Evolutionary conservation across 2,888 invertebrate genomes (phyloP).

Genomic region (Autographa gamma): DNA sequence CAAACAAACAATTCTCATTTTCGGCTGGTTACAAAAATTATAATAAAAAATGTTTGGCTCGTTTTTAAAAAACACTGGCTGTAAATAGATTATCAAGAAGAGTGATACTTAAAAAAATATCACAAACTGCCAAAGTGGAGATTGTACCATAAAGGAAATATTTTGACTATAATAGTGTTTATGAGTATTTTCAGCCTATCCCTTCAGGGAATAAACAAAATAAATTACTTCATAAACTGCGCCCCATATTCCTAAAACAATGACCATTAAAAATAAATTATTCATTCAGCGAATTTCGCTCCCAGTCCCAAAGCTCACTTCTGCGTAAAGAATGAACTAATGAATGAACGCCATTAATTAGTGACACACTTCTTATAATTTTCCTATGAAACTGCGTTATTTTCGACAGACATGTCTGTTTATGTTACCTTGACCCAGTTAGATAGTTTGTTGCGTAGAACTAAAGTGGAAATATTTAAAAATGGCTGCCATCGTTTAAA

Average conservation of each 20-base stretch:
- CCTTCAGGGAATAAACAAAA: neutral
- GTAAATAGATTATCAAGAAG: too few relatives aligned
- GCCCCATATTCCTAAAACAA: neutral
- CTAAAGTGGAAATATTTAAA: constrained; percentile 17
- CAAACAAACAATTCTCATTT: neutral
- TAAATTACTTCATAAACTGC: constrained; percentile 9
- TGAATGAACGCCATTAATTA: constrained; percentile 53
- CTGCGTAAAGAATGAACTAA: constrained; percentile 43
- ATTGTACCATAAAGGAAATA: neutral
- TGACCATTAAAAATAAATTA: neutral
- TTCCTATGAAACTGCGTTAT: constrained; percentile 35
- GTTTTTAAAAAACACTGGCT: too few relatives aligned
- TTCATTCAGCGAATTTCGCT: constrained; percentile 36
- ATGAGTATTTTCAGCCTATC: neutral
- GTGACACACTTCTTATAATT: constrained; percentile 19
- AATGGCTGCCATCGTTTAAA: constrained; percentile 13
- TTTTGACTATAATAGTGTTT: neutral
- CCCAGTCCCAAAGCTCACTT: constrained; percentile 28
- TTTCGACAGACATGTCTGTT: constrained; percentile 44
- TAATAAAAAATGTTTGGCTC: too few relatives aligned
- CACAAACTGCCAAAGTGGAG: too few relatives aligned
- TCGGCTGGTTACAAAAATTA: neutral
- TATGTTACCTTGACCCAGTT: constrained; percentile 56
- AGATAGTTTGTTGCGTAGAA: constrained; percentile 51
- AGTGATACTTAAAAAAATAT: too few relatives aligned